Evolutionary conservation across 1,140 invertebrate genomes (phyloP), one percentile per base, ranked within the genome.

Genomic region (Hyphantria cunea): DNA sequence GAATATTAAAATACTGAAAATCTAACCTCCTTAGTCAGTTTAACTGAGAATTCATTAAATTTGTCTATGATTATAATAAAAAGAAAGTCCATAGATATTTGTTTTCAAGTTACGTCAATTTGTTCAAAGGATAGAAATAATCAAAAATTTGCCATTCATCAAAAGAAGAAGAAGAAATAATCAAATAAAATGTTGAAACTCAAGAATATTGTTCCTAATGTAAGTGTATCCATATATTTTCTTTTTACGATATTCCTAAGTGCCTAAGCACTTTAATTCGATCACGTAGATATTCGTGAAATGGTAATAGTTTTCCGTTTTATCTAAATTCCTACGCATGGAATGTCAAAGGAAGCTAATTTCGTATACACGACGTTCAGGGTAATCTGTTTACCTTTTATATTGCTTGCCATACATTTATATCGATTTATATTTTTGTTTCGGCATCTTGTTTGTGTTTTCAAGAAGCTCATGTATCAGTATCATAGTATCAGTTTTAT

Each of bases 301-400:
- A 37, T 37, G 34, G 34, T 37, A 37, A 37, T 37, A 37, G 34
- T 11, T 8, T 7, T 37, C 34, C 8, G 8, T 7, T 37, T 37
- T 37, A 37, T 44, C 41, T 13, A 2, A 44, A 13, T 6, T 13
- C 6, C 12, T 13, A 44, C 7, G 41, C 41, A 12, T 12, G 41
- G n/a, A 44, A 44, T 13, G 41, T 44, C 41, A 44, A 44, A 44
- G 41, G n/a, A 44, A 13, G 41, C 41, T 44, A 44, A 44, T 44
- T 44, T 44, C 12, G 41, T 13, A 44, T 44, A 44, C 41, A 13
- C 12, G 41, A 44, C n/a, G 41, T 44, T 13, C 6, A 12, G n/a
- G 41, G n/a, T 44, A 44, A 44, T 44, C 12, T 44, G 41, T 12
- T 13, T 44, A 44, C 9, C 41, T 44, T 44, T 12, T 44, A 44